phyloP scores from a whole-genome alignment of 2,888 invertebrate species.

The Conchocele bisecta region DNA sequence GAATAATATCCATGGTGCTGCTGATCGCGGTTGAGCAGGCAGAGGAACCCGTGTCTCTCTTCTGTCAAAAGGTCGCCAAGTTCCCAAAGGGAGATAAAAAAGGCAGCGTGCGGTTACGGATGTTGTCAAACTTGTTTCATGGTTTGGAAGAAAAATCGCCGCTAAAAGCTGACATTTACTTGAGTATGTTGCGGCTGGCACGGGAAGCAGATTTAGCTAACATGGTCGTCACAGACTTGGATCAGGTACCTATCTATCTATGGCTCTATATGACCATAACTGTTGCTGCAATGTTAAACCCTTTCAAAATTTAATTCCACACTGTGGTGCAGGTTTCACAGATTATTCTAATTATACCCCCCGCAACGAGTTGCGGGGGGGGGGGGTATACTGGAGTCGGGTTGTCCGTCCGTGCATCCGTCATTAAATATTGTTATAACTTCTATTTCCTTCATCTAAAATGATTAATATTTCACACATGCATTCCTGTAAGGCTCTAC shows the following conservation, averaged over 20 bases:
- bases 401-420: too few relatives aligned
- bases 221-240: conserved; percentile 92
- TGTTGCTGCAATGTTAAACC: too few relatives aligned
- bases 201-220: conserved; percentile 93
- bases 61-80: conserved; percentile 95
- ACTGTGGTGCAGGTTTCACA: too few relatives aligned
- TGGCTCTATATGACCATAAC: too few relatives aligned
- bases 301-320: too few relatives aligned
- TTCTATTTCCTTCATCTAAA: too few relatives aligned
- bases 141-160: conserved; percentile 93
- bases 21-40: conserved; percentile 92
- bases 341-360: too few relatives aligned
- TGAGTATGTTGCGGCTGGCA: conserved; percentile 94
- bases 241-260: conserved; percentile 88
- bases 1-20: conserved; percentile 97
- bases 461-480: too few relatives aligned
- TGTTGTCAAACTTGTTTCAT: conserved; percentile 96
- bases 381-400: too few relatives aligned
- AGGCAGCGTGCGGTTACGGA: conserved; percentile 89
- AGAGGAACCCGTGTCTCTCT: conserved; percentile 93
- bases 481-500: too few relatives aligned
- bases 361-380: too few relatives aligned
- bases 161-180: conserved; percentile 95
- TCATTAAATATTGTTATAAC: too few relatives aligned
- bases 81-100: conserved; percentile 86